Percentiles rank a stretch among this genome's conserved stretches.
These are phyloP conservation scores for Epizoanthus rinbou DNA, from an alignment of 92 coral and sea anemone genomes.

Conservation along the genomic window DNA sequence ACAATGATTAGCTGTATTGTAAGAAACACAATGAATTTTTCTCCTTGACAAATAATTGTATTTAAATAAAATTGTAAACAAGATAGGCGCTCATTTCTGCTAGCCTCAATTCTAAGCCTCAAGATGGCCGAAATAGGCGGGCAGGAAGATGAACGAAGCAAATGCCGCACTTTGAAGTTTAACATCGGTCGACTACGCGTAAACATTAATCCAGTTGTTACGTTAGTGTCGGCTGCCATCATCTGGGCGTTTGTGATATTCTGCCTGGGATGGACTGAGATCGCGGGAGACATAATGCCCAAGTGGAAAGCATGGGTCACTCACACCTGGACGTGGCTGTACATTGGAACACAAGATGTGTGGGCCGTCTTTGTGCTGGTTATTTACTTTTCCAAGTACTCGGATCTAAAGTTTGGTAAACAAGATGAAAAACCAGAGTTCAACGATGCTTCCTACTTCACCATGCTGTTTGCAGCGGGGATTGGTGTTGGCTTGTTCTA, in stretches of 20 bases:
- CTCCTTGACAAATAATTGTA: too few species aligned
- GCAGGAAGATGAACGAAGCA: too few species aligned
- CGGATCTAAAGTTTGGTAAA: slow-evolving; percentile 74
- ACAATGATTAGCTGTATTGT: too few species aligned
- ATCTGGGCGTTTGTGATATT: slow-evolving; percentile 70
- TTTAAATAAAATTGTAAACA: too few species aligned
- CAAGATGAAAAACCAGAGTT: slow-evolving; percentile 85
- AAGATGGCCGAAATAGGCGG: too few species aligned
- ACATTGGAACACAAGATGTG: slow-evolving; percentile 85
- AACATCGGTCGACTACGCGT: slow-evolving; percentile 45
- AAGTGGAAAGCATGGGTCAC: slow-evolving; percentile 74
- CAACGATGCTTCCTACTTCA: slow-evolving; percentile 79
- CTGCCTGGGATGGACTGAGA: slow-evolving; percentile 45
- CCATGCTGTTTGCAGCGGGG: slow-evolving; percentile 86
- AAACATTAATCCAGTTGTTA: slow-evolving; percentile 81
- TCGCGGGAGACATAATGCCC: slow-evolving; percentile 45
- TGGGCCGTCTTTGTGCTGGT: slow-evolving; percentile 79
- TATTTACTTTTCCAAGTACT: slow-evolving; percentile 80
- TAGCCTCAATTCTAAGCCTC: too few species aligned
- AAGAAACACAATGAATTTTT: too few species aligned
- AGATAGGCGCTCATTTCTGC: too few species aligned
- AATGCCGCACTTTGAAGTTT: neutral
- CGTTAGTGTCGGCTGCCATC: slow-evolving; percentile 57
- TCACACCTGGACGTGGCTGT: slow-evolving; percentile 75
- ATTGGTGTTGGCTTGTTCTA: slow-evolving; percentile 82